Base-by-base conservation (phyloP, 2,888 invertebrate genomes). In the Apoda limacodes region DNA sequence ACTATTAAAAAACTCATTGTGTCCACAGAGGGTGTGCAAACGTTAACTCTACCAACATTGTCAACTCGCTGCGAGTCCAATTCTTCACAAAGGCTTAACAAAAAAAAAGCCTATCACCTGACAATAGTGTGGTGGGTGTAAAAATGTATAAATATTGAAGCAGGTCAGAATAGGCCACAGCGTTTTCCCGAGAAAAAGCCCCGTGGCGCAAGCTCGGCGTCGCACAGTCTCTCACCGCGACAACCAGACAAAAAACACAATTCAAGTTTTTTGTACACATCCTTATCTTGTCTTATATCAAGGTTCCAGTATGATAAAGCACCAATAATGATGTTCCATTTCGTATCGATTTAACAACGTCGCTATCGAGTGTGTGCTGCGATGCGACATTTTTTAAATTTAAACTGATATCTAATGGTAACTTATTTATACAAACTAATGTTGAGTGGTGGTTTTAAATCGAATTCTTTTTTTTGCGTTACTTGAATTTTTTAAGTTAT, bases 311-410 rank as follows among this genome's bases (percentile, higher is more conserved):
- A 62, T 78, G 75, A 76, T 76, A 68, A 72, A 78, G 74, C 65
- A 75, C 69, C 76, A 72, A 78, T 80, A 76, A 75, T 78, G 76
- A 78, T 76, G 78, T 80, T 76, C 68, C 72, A 67, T 75, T 69
- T 52, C 46, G 55, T 61, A 62, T 56, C 70, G 58, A 72, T 71
- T 68, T 65, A 63, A 68, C 59, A 63, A 67, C 50, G 59, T 59
- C 57, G 54, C 47, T n/a, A n/a, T n/a, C n/a, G n/a, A n/a, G n/a
- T n/a, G n/a, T n/a, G n/a, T n/a, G n/a, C n/a, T 17, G 30, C 37
- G 41, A 40, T 43, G 43, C 40, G 45, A 45, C 45, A 43, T 30
- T 43, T 42, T 43, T 37, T 40, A 28, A n/a, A 12, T 36, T 22
- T 22, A 24, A 17, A 17, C 22, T 11, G 17, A 22, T 25, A n/a